These are phyloP conservation scores for Diaphora mendica DNA, from an alignment of 2,888 invertebrate genomes.

Conservation along the genomic window DNA sequence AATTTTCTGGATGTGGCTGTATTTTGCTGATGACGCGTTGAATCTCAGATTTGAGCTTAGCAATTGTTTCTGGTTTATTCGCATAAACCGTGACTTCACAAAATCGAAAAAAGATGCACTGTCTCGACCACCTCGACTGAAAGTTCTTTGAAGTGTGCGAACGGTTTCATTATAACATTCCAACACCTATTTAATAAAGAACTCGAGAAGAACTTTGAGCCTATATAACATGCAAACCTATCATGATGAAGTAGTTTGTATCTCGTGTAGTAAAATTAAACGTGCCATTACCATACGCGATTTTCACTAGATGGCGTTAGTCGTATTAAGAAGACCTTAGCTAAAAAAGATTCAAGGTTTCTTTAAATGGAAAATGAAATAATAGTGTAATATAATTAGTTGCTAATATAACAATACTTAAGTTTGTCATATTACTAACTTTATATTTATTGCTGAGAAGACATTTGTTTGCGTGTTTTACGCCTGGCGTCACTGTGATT, in stretches of 20 bases:
- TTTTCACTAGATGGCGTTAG: conserved; percentile 3
- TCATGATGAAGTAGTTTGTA: neutral
- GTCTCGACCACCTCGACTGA: too few relatives aligned
- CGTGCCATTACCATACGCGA: neutral
- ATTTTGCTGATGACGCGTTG: too few relatives aligned
- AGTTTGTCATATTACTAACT: neutral
- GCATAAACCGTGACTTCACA: too few relatives aligned
- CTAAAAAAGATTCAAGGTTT: neutral
- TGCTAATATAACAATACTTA: neutral
- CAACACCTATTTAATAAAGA: too few relatives aligned
- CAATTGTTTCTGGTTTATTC: too few relatives aligned
- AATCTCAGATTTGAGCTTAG: too few relatives aligned
- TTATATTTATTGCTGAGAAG: neutral
- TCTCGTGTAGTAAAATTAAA: neutral
- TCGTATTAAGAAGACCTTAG: neutral
- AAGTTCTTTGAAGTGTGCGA: too few relatives aligned
- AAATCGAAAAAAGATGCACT: too few relatives aligned
- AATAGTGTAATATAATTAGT: neutral
- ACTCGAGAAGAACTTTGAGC: too few relatives aligned
- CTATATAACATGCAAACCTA: too few relatives aligned
- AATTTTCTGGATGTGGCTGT: too few relatives aligned
- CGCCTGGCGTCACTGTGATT: neutral
- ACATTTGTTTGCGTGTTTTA: neutral
- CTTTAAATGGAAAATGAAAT: neutral
- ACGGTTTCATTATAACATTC: too few relatives aligned